Conservation (phyloP, 2,888 invertebrate species). For the Cyclophora punctaria region DNA sequence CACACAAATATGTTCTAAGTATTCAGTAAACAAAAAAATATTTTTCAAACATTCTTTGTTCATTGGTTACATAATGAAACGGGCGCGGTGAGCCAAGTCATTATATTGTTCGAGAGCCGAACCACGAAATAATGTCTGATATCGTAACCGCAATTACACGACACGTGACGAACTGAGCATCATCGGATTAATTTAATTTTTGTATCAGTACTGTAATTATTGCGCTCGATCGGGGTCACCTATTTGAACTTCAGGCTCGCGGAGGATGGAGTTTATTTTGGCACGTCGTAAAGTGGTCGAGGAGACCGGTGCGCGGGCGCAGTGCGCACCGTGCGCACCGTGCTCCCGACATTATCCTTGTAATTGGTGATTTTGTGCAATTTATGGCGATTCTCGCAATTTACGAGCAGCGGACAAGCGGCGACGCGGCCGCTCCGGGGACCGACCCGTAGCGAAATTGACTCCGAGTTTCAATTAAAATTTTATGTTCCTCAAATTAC, state of each 20-base stretch:
- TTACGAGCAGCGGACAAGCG: slow-evolving; percentile 71
- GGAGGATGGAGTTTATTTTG: slow-evolving; percentile 46
- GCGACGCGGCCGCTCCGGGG: slow-evolving; percentile 37
- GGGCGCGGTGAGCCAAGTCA: neutral
- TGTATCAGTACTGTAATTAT: slow-evolving; percentile 34
- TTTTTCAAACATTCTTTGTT: no score
- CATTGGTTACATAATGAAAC: no score
- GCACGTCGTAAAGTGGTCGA: slow-evolving; percentile 36
- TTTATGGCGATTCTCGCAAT: slow-evolving; percentile 69
- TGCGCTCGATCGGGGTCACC: slow-evolving; percentile 22
- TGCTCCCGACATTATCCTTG: slow-evolving; percentile 59
- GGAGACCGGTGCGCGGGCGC: slow-evolving; percentile 27
- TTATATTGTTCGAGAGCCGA: slow-evolving; percentile 21
- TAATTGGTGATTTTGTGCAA: slow-evolving; percentile 71
- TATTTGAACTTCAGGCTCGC: slow-evolving; percentile 33
- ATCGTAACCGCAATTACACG: slow-evolving; percentile 26
- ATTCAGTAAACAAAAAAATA: no score
- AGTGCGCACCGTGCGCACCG: slow-evolving; percentile 24
- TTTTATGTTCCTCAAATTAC: slow-evolving; percentile 65
- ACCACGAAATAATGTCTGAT: slow-evolving; percentile 27
- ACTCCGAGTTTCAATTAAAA: slow-evolving; percentile 62
- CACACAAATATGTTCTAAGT: no score
- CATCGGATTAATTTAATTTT: slow-evolving; percentile 36
- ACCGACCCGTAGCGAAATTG: slow-evolving; percentile 43
- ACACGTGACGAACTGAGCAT: slow-evolving; percentile 33